These are phyloP conservation scores for Pelodytes ibericus DNA, from an alignment of 2,797 vertebrate species.

Conservation along the genomic window DNA sequence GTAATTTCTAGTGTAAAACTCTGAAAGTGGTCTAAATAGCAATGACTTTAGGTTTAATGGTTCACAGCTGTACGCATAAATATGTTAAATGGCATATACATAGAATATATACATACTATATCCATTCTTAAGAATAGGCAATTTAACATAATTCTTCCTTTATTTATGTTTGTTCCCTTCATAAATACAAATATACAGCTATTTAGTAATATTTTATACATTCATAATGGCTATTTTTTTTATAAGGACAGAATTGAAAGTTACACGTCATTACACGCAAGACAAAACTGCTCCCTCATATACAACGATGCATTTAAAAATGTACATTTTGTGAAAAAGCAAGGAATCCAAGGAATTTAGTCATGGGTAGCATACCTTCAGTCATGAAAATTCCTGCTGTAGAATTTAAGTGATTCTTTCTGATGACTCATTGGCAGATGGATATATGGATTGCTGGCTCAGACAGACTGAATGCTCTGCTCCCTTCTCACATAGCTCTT, in stretches of 20 bases:
- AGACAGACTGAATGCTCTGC: not conserved
- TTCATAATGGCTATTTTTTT: too few relatives aligned
- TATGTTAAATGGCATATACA: too few relatives aligned
- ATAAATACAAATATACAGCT: too few relatives aligned
- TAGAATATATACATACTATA: too few relatives aligned
- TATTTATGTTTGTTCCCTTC: too few relatives aligned
- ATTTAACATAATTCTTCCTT: too few relatives aligned
- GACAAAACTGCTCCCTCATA: not conserved
- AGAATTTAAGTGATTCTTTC: not conserved
- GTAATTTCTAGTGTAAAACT: too few relatives aligned
- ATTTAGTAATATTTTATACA: not conserved
- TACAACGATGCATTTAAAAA: not conserved
- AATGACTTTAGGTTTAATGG: too few relatives aligned
- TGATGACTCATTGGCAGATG: constrained; percentile 16
- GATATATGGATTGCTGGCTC: not conserved
- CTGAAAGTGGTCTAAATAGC: too few relatives aligned
- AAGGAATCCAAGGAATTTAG: constrained; percentile 27
- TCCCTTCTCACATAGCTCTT: not conserved
- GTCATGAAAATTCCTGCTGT: constrained; percentile 15
- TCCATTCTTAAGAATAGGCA: too few relatives aligned
- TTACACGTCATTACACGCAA: not conserved
- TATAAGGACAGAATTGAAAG: too few relatives aligned
- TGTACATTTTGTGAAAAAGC: not conserved
- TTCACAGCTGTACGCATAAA: too few relatives aligned
- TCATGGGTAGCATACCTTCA: constrained; percentile 3